Conservation (phyloP, 1,140 invertebrate genomes). For the Scaptodrosophila lebanonensis region DNA sequence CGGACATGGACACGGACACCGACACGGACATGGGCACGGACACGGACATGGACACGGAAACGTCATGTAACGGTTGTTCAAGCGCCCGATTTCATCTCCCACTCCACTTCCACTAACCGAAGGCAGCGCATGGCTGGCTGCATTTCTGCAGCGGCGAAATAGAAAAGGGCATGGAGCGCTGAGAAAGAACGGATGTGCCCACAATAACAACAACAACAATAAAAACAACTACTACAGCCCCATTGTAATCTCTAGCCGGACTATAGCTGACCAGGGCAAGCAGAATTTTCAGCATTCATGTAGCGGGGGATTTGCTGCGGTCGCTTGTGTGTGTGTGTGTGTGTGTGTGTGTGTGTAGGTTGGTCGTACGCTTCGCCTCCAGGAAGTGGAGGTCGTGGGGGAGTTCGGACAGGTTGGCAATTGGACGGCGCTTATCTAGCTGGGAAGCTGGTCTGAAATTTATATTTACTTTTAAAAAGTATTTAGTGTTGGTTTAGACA, state of each 20-base stretch:
- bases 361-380: not conserved
- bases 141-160: too few species aligned
- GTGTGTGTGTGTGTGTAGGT: not conserved
- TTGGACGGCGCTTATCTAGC: constrained; percentile 45
- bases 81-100: too few species aligned
- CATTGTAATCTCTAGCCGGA: too few species aligned
- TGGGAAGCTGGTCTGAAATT: constrained; percentile 33
- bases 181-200: constrained; percentile 40
- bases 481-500: constrained; percentile 46
- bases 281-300: constrained; percentile 26
- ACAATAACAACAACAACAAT: constrained; percentile 14
- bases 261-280: constrained; percentile 28
- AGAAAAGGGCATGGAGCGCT: too few species aligned
- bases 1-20: not conserved
- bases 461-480: constrained; percentile 54
- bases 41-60: constrained; percentile 50
- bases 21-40: constrained; percentile 22
- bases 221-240: too few species aligned
- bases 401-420: constrained; percentile 3
- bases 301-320: constrained; percentile 11
- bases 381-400: too few species aligned
- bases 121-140: constrained; percentile 49
- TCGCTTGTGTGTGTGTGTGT: constrained; percentile 10
- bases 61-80: constrained; percentile 70
- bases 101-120: too few species aligned